Conservation (phyloP, 2,113 vertebrate species). For the Thryonomys swinderianus region DNA sequence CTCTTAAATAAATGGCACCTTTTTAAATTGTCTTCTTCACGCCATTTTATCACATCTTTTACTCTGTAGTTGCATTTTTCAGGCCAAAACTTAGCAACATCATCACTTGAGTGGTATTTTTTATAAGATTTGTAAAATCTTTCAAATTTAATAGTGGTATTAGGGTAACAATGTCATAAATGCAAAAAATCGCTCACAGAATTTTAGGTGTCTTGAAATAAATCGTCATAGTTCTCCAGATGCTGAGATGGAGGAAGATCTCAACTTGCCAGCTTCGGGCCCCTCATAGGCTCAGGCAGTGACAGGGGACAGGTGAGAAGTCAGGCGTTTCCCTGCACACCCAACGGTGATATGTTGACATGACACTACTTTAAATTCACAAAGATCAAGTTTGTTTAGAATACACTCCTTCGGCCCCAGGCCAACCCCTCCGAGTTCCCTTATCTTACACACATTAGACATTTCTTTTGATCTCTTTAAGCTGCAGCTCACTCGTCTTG, state of each 20-base stretch:
- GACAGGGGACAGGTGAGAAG: neutral
- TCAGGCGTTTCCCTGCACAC: neutral
- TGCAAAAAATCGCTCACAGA: neutral
- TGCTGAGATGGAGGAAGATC: neutral
- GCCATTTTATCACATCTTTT: neutral
- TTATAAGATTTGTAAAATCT: neutral
- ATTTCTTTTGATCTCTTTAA: neutral
- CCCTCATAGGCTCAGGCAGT: neutral
- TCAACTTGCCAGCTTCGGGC: neutral
- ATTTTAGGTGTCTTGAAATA: conserved; percentile 28
- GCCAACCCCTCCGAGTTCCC: neutral
- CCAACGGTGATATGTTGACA: neutral
- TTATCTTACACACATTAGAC: neutral
- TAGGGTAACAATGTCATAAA: neutral
- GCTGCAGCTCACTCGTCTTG: conserved; percentile 1
- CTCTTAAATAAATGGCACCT: neutral
- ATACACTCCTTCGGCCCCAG: neutral
- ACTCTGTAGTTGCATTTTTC: neutral
- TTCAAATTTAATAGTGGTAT: neutral
- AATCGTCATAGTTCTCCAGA: neutral
- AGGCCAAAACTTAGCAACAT: neutral
- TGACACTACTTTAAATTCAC: neutral
- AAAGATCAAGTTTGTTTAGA: neutral
- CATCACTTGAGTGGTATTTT: neutral
- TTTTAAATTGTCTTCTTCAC: neutral